Conservation (phyloP, 2,888 invertebrate genomes). For the Sarcophaga subvicina region DNA sequence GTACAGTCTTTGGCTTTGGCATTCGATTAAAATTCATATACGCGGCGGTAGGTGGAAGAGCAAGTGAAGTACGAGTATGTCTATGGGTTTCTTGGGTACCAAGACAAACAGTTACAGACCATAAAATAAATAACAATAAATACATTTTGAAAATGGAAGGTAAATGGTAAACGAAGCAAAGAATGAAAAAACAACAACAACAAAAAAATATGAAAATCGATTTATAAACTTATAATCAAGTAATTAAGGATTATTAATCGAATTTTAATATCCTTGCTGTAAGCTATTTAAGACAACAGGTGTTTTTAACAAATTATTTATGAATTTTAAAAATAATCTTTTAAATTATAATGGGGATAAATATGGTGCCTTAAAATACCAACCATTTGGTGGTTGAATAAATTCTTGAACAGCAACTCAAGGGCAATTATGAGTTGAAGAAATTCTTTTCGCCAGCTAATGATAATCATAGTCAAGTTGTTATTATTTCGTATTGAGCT, state of each 20-base stretch:
- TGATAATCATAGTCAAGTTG: no score
- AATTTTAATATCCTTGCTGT: background rate
- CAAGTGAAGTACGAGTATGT: background rate
- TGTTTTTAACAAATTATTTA: no score
- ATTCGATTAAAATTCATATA: constrained; percentile 36
- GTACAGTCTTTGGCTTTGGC: background rate
- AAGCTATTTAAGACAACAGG: no score
- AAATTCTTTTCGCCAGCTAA: no score
- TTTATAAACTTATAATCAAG: constrained; percentile 43
- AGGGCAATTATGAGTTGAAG: no score
- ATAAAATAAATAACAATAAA: background rate
- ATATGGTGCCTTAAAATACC: no score
- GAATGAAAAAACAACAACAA: background rate
- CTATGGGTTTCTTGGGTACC: background rate
- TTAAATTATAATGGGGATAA: no score
- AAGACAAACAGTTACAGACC: background rate
- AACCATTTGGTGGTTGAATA: no score
- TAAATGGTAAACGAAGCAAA: background rate
- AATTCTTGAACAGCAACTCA: no score
- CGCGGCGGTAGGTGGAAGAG: background rate
- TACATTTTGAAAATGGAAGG: background rate
- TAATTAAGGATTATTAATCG: constrained; percentile 45
- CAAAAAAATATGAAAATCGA: constrained; percentile 30
- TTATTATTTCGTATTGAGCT: no score
- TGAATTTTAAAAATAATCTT: no score